Base-by-base conservation (phyloP, 2,888 invertebrate species). In the Epirrita christyi region DNA sequence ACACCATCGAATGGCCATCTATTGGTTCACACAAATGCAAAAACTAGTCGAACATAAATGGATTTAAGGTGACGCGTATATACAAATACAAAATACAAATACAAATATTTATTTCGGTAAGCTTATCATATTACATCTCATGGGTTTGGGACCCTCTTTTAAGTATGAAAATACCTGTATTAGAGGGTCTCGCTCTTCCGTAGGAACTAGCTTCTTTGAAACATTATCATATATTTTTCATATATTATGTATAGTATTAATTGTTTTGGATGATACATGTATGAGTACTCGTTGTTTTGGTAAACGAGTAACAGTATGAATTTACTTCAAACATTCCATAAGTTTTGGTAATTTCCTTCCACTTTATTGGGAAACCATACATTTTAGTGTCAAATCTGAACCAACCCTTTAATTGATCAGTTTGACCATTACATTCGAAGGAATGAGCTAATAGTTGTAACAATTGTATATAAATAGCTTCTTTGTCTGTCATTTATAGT, bases 1-100 rank as follows among this genome's bases (percentile, higher is more conserved):
- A 32, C 46, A 50, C 48, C 37, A 59, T 44, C 55, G 48, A 55
- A 59, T 55, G 36, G 15, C 15, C 51, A 59, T 47, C 47, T 41
- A 40, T 44, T 51, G 40, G 47, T 51, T 48, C 51, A 52, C 55
- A 51, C 46, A 50, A 32, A 32, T 47, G 55, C 50, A 59, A 55
- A 50, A 55, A 47, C 46, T 54, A 29, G 34, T 13, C 13, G 34
- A 13, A 43, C 48, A 41, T 47, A 37, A 43, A 54, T 2, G 10
- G 48, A 11, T 37, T 11, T 37, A 57, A 62, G 37, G 1, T 37
- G 6, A 37, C 37, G 13, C 13, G 10, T 37, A 21, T n/a, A n/a
- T n/a, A n/a, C n/a, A n/a, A n/a, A n/a, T n/a, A n/a, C n/a, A n/a
- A n/a, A n/a, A n/a, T n/a, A n/a, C n/a, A n/a, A n/a, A n/a, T n/a